A percentile compares a stretch with the other conserved stretches of the same genome.
These are phyloP conservation scores for Drosophila eohydei DNA, from an alignment of 2,888 invertebrate species.

Conservation along the genomic window DNA sequence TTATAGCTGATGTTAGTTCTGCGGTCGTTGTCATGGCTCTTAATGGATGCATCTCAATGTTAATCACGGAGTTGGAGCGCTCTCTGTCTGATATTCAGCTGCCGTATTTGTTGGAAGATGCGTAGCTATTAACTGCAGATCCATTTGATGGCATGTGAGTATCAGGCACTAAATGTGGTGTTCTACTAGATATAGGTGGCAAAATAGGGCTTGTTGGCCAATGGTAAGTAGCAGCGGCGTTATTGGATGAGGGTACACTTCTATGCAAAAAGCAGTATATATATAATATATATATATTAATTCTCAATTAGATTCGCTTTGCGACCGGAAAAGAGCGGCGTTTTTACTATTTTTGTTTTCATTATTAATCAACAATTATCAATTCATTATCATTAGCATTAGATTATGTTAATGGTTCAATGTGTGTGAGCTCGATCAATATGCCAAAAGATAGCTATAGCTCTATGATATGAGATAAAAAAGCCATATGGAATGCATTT, in stretches of 20 bases:
- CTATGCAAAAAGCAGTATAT: constrained; percentile 83
- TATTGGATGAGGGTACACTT: constrained; percentile 86
- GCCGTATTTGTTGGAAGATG: constrained; percentile 85
- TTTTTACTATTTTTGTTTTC: not conserved
- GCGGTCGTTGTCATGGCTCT: constrained; percentile 38
- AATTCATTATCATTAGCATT: constrained; percentile 14
- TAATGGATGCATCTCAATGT: constrained; percentile 79
- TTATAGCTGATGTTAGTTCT: constrained; percentile 23
- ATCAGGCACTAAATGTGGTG: constrained; percentile 90
- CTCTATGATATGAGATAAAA: constrained; percentile 44
- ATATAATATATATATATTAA: constrained; percentile 61
- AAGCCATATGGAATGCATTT: constrained; percentile 56
- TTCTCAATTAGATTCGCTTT: constrained; percentile 59
- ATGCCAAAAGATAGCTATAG: constrained; percentile 28
- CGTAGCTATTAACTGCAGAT: constrained; percentile 85
- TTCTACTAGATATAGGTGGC: constrained; percentile 89
- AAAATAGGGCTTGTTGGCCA: constrained; percentile 93
- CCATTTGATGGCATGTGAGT: constrained; percentile 86
- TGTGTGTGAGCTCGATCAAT: constrained; percentile 63
- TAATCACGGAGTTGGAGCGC: constrained; percentile 81
- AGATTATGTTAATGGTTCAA: constrained; percentile 26
- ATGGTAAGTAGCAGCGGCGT: constrained; percentile 88
- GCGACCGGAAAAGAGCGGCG: constrained; percentile 12
- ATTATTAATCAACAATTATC: constrained; percentile 3
- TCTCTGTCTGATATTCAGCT: constrained; percentile 85